These are phyloP conservation scores for Agrypnia vestita DNA, from an alignment of 1,140 invertebrate genomes.

Conservation along the genomic window DNA sequence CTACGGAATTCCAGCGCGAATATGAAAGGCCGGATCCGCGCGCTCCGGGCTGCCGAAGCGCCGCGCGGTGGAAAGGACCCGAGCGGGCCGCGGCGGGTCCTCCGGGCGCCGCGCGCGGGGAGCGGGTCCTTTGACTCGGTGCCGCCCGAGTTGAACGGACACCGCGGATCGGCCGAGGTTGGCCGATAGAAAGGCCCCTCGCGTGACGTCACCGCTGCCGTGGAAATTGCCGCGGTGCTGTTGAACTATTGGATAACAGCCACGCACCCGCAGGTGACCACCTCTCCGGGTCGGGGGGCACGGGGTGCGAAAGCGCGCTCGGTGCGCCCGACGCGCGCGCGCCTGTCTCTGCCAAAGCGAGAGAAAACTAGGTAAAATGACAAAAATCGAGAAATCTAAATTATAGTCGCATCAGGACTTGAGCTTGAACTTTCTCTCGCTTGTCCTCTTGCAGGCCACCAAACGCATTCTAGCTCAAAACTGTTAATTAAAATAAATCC, in stretches of 20 bases:
- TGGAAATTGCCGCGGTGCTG: too few species aligned
- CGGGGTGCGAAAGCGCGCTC: too few species aligned
- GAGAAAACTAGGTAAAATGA: too few species aligned
- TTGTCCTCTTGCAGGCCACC: too few species aligned
- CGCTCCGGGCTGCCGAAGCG: too few species aligned
- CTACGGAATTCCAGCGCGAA: slow-evolving; percentile 42
- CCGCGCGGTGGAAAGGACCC: neutral
- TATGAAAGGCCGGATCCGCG: slow-evolving; percentile 14
- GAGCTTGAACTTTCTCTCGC: too few species aligned
- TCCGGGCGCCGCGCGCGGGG: neutral
- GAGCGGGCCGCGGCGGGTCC: neutral
- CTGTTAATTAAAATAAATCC: too few species aligned
- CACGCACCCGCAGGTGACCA: slow-evolving; percentile 25
- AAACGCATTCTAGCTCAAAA: too few species aligned
- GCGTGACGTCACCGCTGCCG: slow-evolving; percentile 31
- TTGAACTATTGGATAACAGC: slow-evolving; percentile 41
- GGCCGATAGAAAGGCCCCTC: slow-evolving; percentile 37
- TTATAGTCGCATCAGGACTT: too few species aligned
- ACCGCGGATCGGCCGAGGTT: slow-evolving; percentile 18
- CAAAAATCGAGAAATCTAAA: too few species aligned
- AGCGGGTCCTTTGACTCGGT: neutral
- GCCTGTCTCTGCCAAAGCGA: too few species aligned
- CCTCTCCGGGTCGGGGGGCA: neutral
- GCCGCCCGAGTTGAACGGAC: slow-evolving; percentile 29
- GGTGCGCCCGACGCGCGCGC: too few species aligned